A percentile compares a stretch with the other conserved stretches of the same genome.
phyloP scores from a whole-genome alignment of 2,113 vertebrate genomes.

The Erinaceus europaeus region DNA sequence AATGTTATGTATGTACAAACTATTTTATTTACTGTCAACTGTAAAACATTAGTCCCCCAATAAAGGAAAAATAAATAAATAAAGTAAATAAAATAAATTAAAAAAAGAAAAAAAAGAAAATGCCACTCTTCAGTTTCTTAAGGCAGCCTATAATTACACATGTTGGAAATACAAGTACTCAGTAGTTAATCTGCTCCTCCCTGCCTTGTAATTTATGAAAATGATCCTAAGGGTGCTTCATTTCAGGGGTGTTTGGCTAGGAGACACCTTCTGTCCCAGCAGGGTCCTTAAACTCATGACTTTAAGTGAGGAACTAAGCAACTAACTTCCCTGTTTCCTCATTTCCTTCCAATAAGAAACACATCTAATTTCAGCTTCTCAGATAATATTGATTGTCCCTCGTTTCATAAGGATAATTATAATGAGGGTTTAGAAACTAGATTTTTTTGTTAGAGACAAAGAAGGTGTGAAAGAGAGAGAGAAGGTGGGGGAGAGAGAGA shows the following conservation, averaged over 20 bases:
- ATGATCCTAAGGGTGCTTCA: background rate
- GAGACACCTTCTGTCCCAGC: background rate
- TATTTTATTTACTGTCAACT: too few relatives aligned
- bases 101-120: background rate
- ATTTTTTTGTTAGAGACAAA: too few relatives aligned
- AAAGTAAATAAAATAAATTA: too few relatives aligned
- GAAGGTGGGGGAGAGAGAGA: too few relatives aligned
- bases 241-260: background rate
- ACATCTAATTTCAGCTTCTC: background rate
- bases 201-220: background rate
- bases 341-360: background rate
- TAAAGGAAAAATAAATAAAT: too few relatives aligned
- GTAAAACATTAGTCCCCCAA: too few relatives aligned
- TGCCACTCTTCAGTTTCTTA: background rate
- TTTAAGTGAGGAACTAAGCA: background rate
- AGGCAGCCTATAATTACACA: too few relatives aligned
- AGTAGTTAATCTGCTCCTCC: background rate
- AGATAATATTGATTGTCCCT: background rate
- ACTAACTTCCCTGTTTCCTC: background rate
- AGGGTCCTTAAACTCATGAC: background rate
- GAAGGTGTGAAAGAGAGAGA: too few relatives aligned
- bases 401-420: background rate
- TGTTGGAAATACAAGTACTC: too few relatives aligned
- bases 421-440: background rate
- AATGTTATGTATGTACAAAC: too few relatives aligned